These are phyloP conservation scores for Varroa destructor DNA, from an alignment of 1,140 invertebrate genomes.

Conservation along the genomic window DNA sequence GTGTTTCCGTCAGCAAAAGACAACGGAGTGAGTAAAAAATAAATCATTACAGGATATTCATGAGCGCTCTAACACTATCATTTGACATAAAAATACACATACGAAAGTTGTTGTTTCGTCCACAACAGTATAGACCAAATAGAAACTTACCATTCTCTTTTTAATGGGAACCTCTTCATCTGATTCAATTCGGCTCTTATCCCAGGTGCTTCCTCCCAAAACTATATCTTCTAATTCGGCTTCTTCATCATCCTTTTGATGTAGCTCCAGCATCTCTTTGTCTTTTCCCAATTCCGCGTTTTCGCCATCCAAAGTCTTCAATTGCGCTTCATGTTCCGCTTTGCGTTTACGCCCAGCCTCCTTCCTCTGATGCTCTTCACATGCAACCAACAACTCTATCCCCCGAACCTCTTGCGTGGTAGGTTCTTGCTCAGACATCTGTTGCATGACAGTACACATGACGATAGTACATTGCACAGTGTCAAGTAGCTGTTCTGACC, in stretches of 20 bases:
- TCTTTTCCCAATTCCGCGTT: background rate
- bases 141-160: no score
- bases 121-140: no score
- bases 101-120: no score
- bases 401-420: background rate
- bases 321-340: no score
- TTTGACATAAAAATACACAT: no score
- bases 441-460: background rate
- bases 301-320: background rate
- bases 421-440: conserved; percentile 5
- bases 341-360: background rate
- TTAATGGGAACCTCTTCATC: no score
- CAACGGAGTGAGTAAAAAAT: background rate
- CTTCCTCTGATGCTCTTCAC: background rate
- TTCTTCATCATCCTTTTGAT: background rate
- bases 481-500: no score
- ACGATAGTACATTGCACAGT: no score
- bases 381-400: background rate
- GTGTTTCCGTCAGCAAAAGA: background rate
- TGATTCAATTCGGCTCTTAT: no score
- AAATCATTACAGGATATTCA: background rate
- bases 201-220: background rate
- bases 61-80: no score
- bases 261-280: background rate
- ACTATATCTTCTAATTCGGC: conserved; percentile 4